Percentiles rank a stretch among this genome's conserved stretches.
Evolutionary conservation across 2,113 vertebrate genomes (phyloP).

Genomic region (Tetraodon nigroviridis): DNA sequence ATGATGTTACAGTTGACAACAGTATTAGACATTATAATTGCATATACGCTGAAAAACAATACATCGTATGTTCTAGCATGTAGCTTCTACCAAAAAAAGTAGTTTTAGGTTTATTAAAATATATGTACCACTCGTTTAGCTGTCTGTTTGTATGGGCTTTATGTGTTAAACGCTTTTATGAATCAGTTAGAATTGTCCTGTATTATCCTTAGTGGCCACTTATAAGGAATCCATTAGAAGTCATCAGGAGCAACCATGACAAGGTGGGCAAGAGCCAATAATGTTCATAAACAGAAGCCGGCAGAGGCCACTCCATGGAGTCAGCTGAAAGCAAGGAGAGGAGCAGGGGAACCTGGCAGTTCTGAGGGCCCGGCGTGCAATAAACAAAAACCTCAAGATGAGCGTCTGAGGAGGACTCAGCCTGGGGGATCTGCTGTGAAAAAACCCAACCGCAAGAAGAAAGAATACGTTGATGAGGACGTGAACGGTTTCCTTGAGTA

Average conservation of each 20-base stretch:
- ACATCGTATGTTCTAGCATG: neutral
- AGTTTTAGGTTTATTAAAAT: too few species aligned
- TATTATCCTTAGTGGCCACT: too few species aligned
- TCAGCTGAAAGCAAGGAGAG: conserved; percentile 58
- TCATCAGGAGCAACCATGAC: conserved; percentile 78
- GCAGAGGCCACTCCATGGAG: conserved; percentile 85
- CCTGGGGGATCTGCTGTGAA: conserved; percentile 27
- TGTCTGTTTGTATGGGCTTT: too few species aligned
- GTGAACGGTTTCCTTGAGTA: conserved; percentile 87
- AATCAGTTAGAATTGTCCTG: too few species aligned
- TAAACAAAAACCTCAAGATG: neutral
- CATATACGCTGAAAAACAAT: neutral
- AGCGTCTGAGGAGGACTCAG: conserved; percentile 44
- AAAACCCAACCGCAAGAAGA: conserved; percentile 76
- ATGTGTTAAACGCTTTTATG: too few species aligned
- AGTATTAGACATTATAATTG: neutral
- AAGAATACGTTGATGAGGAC: conserved; percentile 78
- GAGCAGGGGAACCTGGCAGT: neutral
- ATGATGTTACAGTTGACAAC: neutral
- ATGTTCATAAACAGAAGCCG: conserved; percentile 69
- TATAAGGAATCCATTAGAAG: too few species aligned
- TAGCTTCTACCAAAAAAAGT: neutral
- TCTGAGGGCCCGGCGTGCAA: neutral
- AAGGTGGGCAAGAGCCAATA: conserved; percentile 83
- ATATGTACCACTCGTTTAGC: too few species aligned